Conservation (phyloP, 2,797 vertebrate species). For the Enteromius fasciolatus region DNA sequence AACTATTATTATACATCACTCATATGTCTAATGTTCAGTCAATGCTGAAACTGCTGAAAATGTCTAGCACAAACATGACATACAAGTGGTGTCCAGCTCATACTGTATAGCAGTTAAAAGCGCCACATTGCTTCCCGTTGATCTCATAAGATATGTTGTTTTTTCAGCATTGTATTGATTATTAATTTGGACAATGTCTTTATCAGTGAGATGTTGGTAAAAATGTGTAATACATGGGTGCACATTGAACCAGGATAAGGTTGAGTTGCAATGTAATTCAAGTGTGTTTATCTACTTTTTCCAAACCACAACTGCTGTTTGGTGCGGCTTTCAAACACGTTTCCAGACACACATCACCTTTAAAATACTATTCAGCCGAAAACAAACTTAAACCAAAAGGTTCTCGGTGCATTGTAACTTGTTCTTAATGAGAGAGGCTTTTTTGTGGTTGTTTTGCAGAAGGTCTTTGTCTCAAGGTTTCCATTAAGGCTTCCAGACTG, state of each 20-base stretch:
- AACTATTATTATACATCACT: not conserved
- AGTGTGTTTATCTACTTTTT: not conserved
- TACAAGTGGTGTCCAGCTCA: not conserved
- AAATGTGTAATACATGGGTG: not conserved
- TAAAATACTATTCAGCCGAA: not conserved
- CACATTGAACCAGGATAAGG: not conserved
- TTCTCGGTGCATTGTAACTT: not conserved
- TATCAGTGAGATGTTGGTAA: not conserved
- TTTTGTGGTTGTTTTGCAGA: constrained; percentile 14
- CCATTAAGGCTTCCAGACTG: constrained; percentile 26
- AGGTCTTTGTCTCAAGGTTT: constrained; percentile 38
- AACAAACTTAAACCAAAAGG: not conserved
- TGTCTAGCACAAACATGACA: not conserved
- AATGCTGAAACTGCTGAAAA: not conserved
- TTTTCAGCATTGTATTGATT: not conserved
- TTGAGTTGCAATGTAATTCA: not conserved
- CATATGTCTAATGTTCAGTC: not conserved
- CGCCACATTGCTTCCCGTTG: too few relatives aligned
- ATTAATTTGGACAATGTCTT: not conserved
- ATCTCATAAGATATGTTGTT: too few relatives aligned
- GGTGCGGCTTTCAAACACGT: not conserved
- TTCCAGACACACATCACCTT: not conserved
- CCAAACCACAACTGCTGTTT: not conserved
- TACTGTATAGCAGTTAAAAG: too few relatives aligned
- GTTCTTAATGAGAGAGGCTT: not conserved